Percentiles rank a stretch among this genome's conserved stretches.
These are phyloP conservation scores for Tetanocera ferruginea DNA, from an alignment of 2,888 invertebrate genomes.

Conservation along the genomic window DNA sequence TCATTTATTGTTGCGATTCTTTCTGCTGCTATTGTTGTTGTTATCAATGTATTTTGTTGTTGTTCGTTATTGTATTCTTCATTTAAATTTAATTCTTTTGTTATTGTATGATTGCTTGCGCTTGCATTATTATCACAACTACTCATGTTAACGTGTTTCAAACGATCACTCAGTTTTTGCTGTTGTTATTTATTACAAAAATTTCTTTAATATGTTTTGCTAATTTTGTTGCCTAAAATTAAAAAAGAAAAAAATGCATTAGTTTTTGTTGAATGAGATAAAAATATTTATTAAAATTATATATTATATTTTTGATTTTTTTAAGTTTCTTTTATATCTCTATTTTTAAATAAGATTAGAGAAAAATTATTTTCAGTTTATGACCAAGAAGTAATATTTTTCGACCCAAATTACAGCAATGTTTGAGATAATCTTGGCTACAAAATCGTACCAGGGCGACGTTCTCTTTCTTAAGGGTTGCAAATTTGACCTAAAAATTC, in stretches of 20 bases:
- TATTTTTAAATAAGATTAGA: too few relatives aligned
- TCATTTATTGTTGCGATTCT: constrained; percentile 5
- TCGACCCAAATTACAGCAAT: too few relatives aligned
- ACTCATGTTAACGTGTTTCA: constrained; percentile 52
- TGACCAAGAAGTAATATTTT: too few relatives aligned
- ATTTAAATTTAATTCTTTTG: constrained; percentile 40
- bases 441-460: too few relatives aligned
- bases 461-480: too few relatives aligned
- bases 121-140: constrained; percentile 54
- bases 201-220: neutral
- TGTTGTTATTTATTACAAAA: neutral
- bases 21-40: constrained; percentile 47
- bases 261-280: neutral
- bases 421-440: too few relatives aligned
- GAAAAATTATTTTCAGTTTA: too few relatives aligned
- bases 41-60: constrained; percentile 46
- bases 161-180: neutral
- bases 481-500: too few relatives aligned
- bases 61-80: constrained; percentile 53
- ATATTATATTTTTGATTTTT: neutral
- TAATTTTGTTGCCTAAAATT: neutral
- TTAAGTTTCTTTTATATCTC: neutral
- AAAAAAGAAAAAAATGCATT: neutral
- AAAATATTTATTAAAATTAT: neutral
- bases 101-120: constrained; percentile 47